Base-by-base conservation (phyloP, 2,797 vertebrate genomes). In the Orestias chungarensis region DNA sequence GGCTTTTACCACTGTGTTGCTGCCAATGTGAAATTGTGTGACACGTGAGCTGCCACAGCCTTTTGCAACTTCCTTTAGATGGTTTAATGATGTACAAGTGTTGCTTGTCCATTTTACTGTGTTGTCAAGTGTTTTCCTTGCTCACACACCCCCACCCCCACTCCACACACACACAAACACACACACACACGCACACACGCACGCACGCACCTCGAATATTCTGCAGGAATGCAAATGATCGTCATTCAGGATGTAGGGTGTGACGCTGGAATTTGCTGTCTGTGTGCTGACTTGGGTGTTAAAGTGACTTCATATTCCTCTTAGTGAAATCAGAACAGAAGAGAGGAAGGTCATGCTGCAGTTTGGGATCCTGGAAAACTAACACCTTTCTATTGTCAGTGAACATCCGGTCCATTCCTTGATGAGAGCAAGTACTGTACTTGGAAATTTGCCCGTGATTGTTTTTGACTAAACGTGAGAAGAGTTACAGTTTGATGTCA, bases 211-310 rank as follows among this genome's bases (percentile, higher is more conserved):
- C 78, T 87, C 82, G 70, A 78, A 71, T 68, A 55, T 72, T 82
- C 35, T 2, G 11, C 31, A 82, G 79, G 87, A 89, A 87, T 89
- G 83, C 74, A 86, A 90, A 90, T 87, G 83, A 90, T 82, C 84
- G 84, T 84, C 83, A 70, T 79, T 85, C 4, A 52, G 81, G 80
- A 81, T 66, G 76, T 65, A 35, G 82, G 86, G 80, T 85, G 88
- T 85, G 87, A 87, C 59, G 4, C 43, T 79, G 87, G 86, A 84
- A 85, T 89, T 80, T 73, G 71, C 81, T 80, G 35, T 62, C 82
- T 29, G 81, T 70, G 76, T 72, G 73, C 74, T 80, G 71, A 73
- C 66, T 62, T 68, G 71, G 75, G 78, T 68, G 68, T 73, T 62
- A 10, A 65, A 59, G 57, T 90, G 86, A 92, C 79, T 79, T 91